Base-by-base conservation (phyloP, 2,888 invertebrate genomes). In the Folsomia candida region DNA sequence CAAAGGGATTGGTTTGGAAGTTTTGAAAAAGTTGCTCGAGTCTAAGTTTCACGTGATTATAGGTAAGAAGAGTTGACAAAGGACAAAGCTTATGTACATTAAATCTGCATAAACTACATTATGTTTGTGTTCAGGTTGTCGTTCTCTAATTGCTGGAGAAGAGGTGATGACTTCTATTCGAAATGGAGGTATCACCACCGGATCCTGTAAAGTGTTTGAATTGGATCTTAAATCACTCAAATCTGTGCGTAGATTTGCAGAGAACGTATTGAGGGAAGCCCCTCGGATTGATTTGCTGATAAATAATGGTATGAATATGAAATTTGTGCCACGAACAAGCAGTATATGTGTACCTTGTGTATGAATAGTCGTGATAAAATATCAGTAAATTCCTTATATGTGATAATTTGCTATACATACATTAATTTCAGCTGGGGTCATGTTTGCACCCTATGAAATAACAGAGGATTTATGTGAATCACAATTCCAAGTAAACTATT, bases 391-490 rank as follows among this genome's bases (percentile, higher is more conserved):
- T n/a, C n/a, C n/a, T n/a, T n/a, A n/a, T n/a, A n/a, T n/a, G n/a
- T n/a, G n/a, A 9, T 37, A 9, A 37, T n/a, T n/a, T n/a, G n/a
- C n/a, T n/a, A n/a, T n/a, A n/a, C n/a, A n/a, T n/a, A n/a, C n/a
- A n/a, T n/a, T n/a, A n/a, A n/a, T n/a, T n/a, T n/a, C n/a, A 89
- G 94, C 96, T 81, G 96, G 94, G 28, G 89, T 95, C 61, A 94
- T 96, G 94, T 92, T 91, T 82, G 89, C 89, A 6, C 92, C 93
- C 28, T 91, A 88, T 79, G 85, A 86, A 68, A 84, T 90, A 78
- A 92, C 93, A 0, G 87, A 87, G 78, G 94, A 95, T 82, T 93
- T 93, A 0, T 89, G 88, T 81, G 96, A 96, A 83, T 88, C 89
- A 20, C 94, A 94, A 81, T 89, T 94, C 83, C 90, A 89, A 66